Conservation (phyloP, 2,797 vertebrate genomes). For the Atherinosoma microstoma region DNA sequence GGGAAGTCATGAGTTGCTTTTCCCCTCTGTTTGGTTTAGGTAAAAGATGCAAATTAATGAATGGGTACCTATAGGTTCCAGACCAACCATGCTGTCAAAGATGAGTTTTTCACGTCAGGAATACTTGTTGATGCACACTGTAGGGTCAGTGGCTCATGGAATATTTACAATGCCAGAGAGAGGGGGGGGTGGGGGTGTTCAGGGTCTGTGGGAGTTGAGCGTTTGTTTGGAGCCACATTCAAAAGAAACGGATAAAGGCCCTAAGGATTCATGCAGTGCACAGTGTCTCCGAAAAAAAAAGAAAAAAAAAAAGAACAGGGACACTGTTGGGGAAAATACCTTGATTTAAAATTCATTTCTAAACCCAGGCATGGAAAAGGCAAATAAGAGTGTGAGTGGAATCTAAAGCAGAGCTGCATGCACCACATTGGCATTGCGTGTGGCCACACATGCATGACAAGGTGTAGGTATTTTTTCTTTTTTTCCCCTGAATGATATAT, state of each 20-base stretch:
- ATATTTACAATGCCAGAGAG: constrained; percentile 79
- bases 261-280: constrained; percentile 77
- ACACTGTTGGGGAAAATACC: constrained; percentile 76
- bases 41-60: neutral
- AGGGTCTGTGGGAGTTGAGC: constrained; percentile 65
- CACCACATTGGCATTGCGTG: constrained; percentile 55
- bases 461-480: constrained; percentile 7
- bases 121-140: constrained; percentile 67
- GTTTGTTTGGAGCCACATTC: constrained; percentile 79
- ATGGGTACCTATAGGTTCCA: constrained; percentile 2
- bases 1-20: neutral
- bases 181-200: constrained; percentile 47
- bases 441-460: constrained; percentile 65
- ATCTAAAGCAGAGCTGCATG: constrained; percentile 75
- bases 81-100: constrained; percentile 29
- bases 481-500: constrained; percentile 38
- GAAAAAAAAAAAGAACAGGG: constrained; percentile 59
- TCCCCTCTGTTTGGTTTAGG: neutral
- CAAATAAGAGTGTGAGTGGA: constrained; percentile 75
- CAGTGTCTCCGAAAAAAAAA: constrained; percentile 72
- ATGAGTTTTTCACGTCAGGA: constrained; percentile 58
- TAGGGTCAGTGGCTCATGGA: constrained; percentile 73
- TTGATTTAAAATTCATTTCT: constrained; percentile 86
- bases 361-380: constrained; percentile 76
- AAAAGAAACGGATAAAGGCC: constrained; percentile 81